Percentiles rank a stretch among this genome's conserved stretches.
These are phyloP conservation scores for Astreopora myriophthalma DNA, from an alignment of 64 coral and sea anemone genomes.

Conservation along the genomic window DNA sequence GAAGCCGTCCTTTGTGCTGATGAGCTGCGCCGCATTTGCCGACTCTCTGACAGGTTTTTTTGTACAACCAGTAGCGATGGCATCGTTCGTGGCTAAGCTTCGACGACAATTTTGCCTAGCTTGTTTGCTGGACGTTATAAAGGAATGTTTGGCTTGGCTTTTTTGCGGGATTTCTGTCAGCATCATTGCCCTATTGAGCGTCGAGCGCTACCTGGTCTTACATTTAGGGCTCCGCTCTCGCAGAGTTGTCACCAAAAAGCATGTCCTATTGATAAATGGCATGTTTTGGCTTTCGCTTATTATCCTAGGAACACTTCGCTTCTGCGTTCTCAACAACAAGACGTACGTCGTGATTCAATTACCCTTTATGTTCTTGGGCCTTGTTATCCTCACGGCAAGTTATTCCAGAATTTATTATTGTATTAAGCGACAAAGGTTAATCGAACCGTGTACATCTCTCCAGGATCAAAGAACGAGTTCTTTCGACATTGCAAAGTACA, in stretches of 20 bases:
- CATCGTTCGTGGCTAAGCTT: neutral
- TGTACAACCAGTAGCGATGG: conserved; percentile 25
- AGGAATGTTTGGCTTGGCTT: neutral
- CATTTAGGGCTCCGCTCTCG: neutral
- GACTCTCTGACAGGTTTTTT: conserved; percentile 12
- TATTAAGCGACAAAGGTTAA: neutral
- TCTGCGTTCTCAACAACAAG: neutral
- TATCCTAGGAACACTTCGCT: neutral
- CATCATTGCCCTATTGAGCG: conserved; percentile 8
- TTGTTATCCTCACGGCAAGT: neutral
- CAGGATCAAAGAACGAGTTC: neutral
- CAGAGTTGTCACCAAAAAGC: neutral
- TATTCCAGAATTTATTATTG: neutral
- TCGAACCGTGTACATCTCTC: neutral
- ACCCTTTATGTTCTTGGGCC: conserved; percentile 1
- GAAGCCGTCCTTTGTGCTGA: conserved; percentile 1
- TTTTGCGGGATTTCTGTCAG: neutral
- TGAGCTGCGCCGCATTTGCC: neutral
- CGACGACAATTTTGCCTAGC: neutral
- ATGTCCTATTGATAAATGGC: neutral
- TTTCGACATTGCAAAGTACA: conserved; percentile 26
- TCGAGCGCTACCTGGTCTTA: neutral
- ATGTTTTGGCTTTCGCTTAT: neutral
- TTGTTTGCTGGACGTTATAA: neutral
- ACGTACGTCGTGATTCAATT: neutral